Conservation (phyloP, 1,140 invertebrate genomes). For the Drosophila quadrilineata region DNA sequence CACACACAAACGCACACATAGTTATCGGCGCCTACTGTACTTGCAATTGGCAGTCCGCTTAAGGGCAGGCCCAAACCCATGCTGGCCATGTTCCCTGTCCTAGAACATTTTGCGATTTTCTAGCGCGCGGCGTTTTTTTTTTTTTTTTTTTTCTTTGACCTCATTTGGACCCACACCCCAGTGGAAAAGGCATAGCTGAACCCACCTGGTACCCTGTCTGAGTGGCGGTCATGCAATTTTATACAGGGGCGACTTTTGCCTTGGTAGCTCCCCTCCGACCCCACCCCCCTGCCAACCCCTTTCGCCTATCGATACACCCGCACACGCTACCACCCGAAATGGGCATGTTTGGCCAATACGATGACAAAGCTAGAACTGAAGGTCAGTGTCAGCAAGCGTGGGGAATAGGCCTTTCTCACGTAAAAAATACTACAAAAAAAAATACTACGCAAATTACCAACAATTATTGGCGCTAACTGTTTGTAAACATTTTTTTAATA, state of each 20-base stretch:
- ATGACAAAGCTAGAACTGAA: conserved; percentile 54
- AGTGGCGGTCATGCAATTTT: conserved; percentile 40
- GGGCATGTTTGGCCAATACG: conserved; percentile 46
- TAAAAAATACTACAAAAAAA: neutral
- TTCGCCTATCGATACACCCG: too few relatives aligned
- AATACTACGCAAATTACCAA: neutral
- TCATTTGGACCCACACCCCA: conserved; percentile 45
- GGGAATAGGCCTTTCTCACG: too few relatives aligned
- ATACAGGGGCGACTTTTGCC: conserved; percentile 34
- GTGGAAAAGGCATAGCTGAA: too few relatives aligned
- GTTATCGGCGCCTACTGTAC: conserved; percentile 44
- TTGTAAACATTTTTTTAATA: too few relatives aligned
- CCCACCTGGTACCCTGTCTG: neutral
- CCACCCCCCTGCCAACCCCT: too few relatives aligned
- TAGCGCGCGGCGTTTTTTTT: neutral
- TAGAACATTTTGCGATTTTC: conserved; percentile 34
- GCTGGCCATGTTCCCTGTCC: conserved; percentile 1
- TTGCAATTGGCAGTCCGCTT: neutral
- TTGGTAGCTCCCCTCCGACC: conserved; percentile 12
- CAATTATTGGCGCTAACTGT: too few relatives aligned
- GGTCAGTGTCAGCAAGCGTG: conserved; percentile 52
- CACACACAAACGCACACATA: too few relatives aligned
- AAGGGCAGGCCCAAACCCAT: neutral
- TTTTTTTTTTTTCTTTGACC: conserved; percentile 42
- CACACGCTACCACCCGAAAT: too few relatives aligned